A percentile compares a stretch with the other conserved stretches of the same genome.
Evolutionary conservation across 2,797 vertebrate genomes (phyloP).

Genomic region (Xenentodon cancila): DNA sequence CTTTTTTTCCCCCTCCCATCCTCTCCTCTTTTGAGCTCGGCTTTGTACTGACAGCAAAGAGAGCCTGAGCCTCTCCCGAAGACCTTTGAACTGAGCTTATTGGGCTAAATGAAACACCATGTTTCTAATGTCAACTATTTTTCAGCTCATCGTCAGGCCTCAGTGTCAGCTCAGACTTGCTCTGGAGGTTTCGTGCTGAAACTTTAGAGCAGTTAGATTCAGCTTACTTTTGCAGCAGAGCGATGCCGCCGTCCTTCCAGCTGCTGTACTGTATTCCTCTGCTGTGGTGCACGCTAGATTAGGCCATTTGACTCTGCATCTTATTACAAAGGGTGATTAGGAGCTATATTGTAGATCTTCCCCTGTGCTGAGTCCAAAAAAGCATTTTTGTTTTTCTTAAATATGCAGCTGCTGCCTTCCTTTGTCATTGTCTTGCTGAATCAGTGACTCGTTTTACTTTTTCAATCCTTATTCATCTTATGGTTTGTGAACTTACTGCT

Average conservation of each 20-base stretch:
- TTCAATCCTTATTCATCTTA: too few species aligned
- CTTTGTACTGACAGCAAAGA: constrained; percentile 81
- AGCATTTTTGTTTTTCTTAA: too few species aligned
- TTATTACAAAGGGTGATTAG: constrained; percentile 30
- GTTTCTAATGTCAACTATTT: constrained; percentile 75
- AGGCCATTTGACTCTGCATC: constrained; percentile 31
- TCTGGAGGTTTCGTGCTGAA: constrained; percentile 2
- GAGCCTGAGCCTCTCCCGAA: constrained; percentile 66
- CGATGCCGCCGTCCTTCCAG: constrained; percentile 45
- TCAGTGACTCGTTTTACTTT: too few species aligned
- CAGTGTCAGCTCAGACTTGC: constrained; percentile 54
- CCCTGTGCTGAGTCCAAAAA: background rate
- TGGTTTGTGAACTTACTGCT: too few species aligned
- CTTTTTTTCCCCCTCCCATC: constrained; percentile 21
- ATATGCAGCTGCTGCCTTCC: too few species aligned
- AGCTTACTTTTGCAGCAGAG: constrained; percentile 58
- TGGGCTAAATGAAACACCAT: constrained; percentile 72
- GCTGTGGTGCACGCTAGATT: constrained; percentile 42
- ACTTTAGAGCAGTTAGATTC: constrained; percentile 30
- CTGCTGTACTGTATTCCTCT: constrained; percentile 24
- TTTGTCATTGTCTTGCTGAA: too few species aligned
- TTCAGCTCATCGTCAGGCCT: constrained; percentile 51
- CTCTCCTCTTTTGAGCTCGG: constrained; percentile 59
- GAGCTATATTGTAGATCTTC: constrained; percentile 13
- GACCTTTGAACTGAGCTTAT: constrained; percentile 81